Evolutionary conservation across 2,113 vertebrate genomes (phyloP).

Genomic region (Rynchops niger): DNA sequence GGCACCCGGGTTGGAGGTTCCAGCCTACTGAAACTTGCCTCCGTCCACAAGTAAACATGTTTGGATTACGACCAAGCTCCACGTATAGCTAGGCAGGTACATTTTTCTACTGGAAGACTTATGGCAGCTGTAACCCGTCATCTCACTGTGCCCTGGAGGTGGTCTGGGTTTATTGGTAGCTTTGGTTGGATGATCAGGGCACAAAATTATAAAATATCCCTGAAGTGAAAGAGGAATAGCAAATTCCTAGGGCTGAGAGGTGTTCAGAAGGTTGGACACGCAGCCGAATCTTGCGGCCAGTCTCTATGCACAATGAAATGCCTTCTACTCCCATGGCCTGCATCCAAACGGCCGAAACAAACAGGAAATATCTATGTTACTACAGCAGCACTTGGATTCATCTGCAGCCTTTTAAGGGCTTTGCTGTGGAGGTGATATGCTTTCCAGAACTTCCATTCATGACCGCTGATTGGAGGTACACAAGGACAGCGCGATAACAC

Average conservation of each 20-base stretch:
- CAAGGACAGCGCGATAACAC: neutral
- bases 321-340: conserved; percentile 17
- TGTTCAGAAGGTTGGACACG: neutral
- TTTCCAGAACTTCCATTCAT: conserved; percentile 59
- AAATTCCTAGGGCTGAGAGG: neutral
- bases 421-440: neutral
- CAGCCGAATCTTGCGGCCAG: neutral
- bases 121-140: neutral
- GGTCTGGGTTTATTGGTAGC: neutral
- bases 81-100: neutral
- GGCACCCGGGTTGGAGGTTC: neutral
- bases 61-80: neutral
- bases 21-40: neutral
- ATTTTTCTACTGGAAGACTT: conserved; percentile 19
- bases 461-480: conserved; percentile 13
- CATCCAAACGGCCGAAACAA: conserved; percentile 39
- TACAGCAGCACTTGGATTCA: conserved; percentile 34
- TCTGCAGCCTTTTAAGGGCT: conserved; percentile 58
- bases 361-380: conserved; percentile 64
- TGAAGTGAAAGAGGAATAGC: neutral
- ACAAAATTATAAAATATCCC: conserved; percentile 13
- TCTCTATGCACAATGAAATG: conserved; percentile 5
- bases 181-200: neutral
- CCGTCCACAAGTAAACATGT: neutral
- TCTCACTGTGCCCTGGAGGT: neutral